Conservation (phyloP, 2,113 vertebrate genomes). For the Triplophysa siluroides region DNA sequence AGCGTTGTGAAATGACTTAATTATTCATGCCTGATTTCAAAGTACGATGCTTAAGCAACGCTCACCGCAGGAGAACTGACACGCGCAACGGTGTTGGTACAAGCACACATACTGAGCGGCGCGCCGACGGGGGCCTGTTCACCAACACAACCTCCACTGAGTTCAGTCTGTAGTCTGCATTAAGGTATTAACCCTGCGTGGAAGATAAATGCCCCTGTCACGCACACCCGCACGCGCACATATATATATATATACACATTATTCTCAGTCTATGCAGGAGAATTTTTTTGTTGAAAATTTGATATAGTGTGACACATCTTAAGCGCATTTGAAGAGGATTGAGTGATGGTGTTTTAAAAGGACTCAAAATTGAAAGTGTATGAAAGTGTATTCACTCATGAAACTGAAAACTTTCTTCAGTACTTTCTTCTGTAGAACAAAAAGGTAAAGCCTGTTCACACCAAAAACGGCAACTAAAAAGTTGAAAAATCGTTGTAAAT, state of each 20-base stretch:
- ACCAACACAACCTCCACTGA: conserved; percentile 63
- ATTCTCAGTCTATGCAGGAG: conserved; percentile 25
- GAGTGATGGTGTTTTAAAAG: background rate
- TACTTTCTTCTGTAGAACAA: no score
- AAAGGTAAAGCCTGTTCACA: no score
- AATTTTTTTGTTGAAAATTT: background rate
- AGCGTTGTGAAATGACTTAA: conserved; percentile 74
- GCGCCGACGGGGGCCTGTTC: conserved; percentile 53
- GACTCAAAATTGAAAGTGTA: no score
- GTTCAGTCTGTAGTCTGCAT: conserved; percentile 62
- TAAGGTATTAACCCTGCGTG: conserved; percentile 68
- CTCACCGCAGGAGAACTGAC: conserved; percentile 73
- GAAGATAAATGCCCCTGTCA: conserved; percentile 79
- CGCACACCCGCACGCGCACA: background rate
- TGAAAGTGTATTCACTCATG: no score
- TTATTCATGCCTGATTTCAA: conserved; percentile 79
- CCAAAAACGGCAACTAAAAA: no score
- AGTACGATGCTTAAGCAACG: conserved; percentile 76
- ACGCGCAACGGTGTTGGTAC: conserved; percentile 69
- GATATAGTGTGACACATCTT: conserved; percentile 31
- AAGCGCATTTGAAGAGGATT: conserved; percentile 24
- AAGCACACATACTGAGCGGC: conserved; percentile 66
- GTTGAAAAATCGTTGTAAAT: no score
- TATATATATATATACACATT: background rate
- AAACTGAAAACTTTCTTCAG: no score